Percentiles rank a stretch among this genome's conserved stretches.
Conservation (phyloP, 2,113 vertebrate species). For the Clarias magur region DNA sequence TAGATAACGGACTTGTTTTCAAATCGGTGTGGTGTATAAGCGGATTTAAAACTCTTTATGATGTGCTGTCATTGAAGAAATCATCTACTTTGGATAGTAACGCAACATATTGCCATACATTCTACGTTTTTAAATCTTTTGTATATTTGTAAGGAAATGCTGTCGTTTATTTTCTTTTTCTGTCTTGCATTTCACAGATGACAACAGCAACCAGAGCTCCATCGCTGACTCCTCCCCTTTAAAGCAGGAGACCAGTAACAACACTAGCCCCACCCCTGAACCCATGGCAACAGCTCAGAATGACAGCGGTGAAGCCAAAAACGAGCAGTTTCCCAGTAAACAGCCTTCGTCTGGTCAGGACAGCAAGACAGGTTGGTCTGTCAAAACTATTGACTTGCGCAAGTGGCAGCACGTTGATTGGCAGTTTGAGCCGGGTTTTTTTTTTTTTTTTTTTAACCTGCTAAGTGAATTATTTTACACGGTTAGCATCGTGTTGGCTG, state of each 20-base stretch:
- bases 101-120: too few species aligned
- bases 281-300: conserved; percentile 68
- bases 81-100: not conserved
- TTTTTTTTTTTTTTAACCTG: not conserved
- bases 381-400: too few species aligned
- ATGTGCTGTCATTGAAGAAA: not conserved
- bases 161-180: not conserved
- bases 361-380: conserved; percentile 64
- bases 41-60: not conserved
- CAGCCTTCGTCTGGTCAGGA: conserved; percentile 76
- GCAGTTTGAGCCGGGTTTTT: too few species aligned
- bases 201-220: conserved; percentile 91
- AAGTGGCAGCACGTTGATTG: not conserved
- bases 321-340: conserved; percentile 77
- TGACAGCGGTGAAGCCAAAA: conserved; percentile 75
- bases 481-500: not conserved
- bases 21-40: not conserved
- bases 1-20: not conserved
- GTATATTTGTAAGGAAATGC: not conserved
- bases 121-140: not conserved
- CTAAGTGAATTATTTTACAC: not conserved
- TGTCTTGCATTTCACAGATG: conserved; percentile 69
- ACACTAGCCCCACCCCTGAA: conserved; percentile 82
- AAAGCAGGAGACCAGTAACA: conserved; percentile 87
- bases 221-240: conserved; percentile 87